Evolutionary conservation across 2,113 vertebrate genomes (phyloP).

Genomic region (Colaptes auratus): DNA sequence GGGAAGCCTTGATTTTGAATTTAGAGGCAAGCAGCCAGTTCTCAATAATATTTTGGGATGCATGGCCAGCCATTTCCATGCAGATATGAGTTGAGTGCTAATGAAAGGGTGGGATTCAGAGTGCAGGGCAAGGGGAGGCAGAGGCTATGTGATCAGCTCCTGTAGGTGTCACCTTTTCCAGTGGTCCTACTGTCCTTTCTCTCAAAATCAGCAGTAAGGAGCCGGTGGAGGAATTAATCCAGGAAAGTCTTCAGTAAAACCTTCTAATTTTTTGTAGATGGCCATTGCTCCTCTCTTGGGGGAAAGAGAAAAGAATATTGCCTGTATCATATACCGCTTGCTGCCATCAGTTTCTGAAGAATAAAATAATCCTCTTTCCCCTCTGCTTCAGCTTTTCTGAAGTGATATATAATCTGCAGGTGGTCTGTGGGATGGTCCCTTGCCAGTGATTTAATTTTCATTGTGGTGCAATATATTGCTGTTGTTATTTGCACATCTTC

Average conservation of each 20-base stretch:
- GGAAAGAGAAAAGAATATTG: background rate
- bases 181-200: background rate
- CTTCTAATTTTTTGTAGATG: conserved; percentile 30
- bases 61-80: background rate
- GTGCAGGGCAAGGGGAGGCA: background rate
- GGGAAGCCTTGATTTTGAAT: background rate
- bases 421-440: conserved; percentile 51
- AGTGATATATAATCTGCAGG: conserved; percentile 54
- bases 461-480: background rate
- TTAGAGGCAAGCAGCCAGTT: background rate
- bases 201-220: background rate
- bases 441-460: background rate
- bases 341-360: conserved; percentile 27
- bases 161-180: background rate
- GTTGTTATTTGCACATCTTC: conserved; percentile 53
- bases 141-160: background rate
- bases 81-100: background rate
- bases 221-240: background rate
- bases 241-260: background rate
- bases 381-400: background rate
- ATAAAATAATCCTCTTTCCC: conserved; percentile 30
- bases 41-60: background rate
- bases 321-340: conserved; percentile 26
- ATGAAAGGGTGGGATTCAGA: background rate
- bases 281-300: conserved; percentile 22